These are phyloP conservation scores for Helicoverpa armigera DNA, from an alignment of 1,140 invertebrate species.

Conservation along the genomic window DNA sequence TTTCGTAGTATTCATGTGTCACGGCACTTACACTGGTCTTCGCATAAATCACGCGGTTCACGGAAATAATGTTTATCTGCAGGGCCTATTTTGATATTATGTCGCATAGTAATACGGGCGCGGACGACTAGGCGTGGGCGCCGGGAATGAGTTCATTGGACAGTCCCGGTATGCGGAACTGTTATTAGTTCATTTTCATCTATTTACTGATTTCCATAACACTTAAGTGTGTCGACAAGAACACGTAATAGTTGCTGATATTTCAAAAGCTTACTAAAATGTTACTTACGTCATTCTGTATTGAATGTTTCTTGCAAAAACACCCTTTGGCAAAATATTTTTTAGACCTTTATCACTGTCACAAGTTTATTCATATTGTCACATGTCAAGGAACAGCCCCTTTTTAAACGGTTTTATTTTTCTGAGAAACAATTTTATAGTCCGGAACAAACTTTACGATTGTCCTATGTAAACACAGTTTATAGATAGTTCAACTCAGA, in stretches of 20 bases:
- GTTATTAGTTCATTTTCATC: constrained; percentile 45
- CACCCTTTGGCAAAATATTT: neutral
- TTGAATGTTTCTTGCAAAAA: neutral
- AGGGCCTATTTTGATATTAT: constrained; percentile 54
- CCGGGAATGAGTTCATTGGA: constrained; percentile 72
- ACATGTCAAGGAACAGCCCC: constrained; percentile 12
- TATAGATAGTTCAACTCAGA: no score
- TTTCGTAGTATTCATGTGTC: constrained; percentile 32
- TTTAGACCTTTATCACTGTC: constrained; percentile 1
- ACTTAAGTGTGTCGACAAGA: neutral
- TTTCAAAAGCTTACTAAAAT: neutral
- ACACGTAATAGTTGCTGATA: neutral
- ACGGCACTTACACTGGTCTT: neutral
- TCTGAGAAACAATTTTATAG: constrained; percentile 36
- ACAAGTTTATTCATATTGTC: constrained; percentile 22
- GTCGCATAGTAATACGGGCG: constrained; percentile 53
- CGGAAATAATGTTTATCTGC: constrained; percentile 56
- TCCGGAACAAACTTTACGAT: constrained; percentile 43
- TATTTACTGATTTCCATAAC: constrained; percentile 37
- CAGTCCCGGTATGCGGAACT: constrained; percentile 75
- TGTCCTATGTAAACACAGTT: constrained; percentile 49
- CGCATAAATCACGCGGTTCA: constrained; percentile 31
- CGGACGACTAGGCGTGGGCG: constrained; percentile 64
- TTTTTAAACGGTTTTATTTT: no score
- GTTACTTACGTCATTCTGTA: neutral